These are phyloP conservation scores for Ceriagrion tenellum DNA, from an alignment of 2,888 invertebrate species.

Conservation along the genomic window DNA sequence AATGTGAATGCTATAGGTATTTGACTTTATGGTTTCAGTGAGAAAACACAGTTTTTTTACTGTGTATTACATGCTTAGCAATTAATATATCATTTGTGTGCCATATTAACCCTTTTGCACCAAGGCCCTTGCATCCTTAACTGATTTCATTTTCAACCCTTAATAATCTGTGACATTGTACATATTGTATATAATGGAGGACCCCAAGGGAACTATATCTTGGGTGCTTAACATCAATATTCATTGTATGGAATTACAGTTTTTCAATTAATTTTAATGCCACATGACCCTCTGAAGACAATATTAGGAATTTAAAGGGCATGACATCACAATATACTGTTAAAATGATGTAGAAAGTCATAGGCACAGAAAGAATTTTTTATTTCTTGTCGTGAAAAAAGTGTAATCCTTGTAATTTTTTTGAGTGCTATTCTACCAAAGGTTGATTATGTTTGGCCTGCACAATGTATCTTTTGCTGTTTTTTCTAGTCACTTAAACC, in stretches of 20 bases:
- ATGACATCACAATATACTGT: slow-evolving; percentile 53
- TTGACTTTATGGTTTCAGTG: not conserved
- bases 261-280: slow-evolving; percentile 43
- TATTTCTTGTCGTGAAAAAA: slow-evolving; percentile 22
- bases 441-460: slow-evolving; percentile 63
- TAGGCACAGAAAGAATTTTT: not conserved
- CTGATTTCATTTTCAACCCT: slow-evolving; percentile 47
- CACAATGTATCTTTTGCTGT: slow-evolving; percentile 62
- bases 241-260: slow-evolving; percentile 30
- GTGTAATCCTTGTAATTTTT: slow-evolving; percentile 52
- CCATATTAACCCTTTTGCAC: slow-evolving; percentile 39
- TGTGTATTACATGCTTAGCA: slow-evolving; percentile 36
- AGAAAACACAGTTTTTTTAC: slow-evolving; percentile 54
- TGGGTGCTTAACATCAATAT: slow-evolving; percentile 39
- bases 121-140: slow-evolving; percentile 29
- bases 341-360: slow-evolving; percentile 33
- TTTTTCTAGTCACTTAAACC: slow-evolving; percentile 60
- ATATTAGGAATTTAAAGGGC: slow-evolving; percentile 49
- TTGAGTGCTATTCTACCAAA: slow-evolving; percentile 60
- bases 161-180: slow-evolving; percentile 50
- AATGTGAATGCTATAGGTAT: slow-evolving; percentile 31
- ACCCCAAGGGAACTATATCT: slow-evolving; percentile 32
- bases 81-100: slow-evolving; percentile 34
- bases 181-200: slow-evolving; percentile 54
- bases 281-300: slow-evolving; percentile 66